These are phyloP conservation scores for Synergus laeviventris DNA, from an alignment of 2,888 invertebrate species.

Conservation along the genomic window DNA sequence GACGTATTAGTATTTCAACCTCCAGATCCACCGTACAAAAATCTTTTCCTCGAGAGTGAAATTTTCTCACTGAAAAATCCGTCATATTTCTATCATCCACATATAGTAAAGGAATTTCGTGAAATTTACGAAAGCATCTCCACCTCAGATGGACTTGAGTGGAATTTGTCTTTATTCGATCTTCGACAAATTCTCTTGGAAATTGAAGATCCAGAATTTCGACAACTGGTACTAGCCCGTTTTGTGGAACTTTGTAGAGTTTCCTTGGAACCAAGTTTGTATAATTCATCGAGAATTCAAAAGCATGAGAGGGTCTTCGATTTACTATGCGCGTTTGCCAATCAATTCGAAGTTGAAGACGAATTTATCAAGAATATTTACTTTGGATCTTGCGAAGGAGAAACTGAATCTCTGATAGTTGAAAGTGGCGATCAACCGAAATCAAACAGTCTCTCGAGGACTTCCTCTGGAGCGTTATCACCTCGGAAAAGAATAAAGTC, in stretches of 20 bases:
- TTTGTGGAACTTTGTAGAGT: conserved; percentile 54
- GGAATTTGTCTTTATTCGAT: conserved; percentile 61
- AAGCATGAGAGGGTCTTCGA: conserved; percentile 56
- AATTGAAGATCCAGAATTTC: conserved; percentile 47
- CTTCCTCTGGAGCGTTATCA: conserved; percentile 23
- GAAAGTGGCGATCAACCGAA: not conserved
- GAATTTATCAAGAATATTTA: conserved; percentile 48
- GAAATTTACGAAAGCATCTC: conserved; percentile 49
- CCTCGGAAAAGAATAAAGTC: conserved; percentile 8
- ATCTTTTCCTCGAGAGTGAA: conserved; percentile 59
- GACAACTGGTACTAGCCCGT: conserved; percentile 44
- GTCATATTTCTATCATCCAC: conserved; percentile 54
- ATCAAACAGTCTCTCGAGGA: conserved; percentile 3
- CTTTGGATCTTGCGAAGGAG: not conserved
- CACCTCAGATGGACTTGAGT: conserved; percentile 39
- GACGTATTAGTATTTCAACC: conserved; percentile 22
- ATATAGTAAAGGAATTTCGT: conserved; percentile 54
- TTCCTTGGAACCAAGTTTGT: conserved; percentile 49
- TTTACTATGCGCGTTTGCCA: conserved; percentile 57
- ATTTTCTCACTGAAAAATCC: conserved; percentile 62
- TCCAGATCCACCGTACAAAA: conserved; percentile 52
- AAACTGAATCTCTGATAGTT: not conserved
- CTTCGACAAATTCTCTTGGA: conserved; percentile 56
- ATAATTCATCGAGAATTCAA: not conserved
- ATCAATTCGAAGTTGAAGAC: conserved; percentile 62